Percentiles rank a stretch among this genome's conserved stretches.
phyloP scores from a whole-genome alignment of 2,888 invertebrate species.

The Cepaea hortensis region DNA sequence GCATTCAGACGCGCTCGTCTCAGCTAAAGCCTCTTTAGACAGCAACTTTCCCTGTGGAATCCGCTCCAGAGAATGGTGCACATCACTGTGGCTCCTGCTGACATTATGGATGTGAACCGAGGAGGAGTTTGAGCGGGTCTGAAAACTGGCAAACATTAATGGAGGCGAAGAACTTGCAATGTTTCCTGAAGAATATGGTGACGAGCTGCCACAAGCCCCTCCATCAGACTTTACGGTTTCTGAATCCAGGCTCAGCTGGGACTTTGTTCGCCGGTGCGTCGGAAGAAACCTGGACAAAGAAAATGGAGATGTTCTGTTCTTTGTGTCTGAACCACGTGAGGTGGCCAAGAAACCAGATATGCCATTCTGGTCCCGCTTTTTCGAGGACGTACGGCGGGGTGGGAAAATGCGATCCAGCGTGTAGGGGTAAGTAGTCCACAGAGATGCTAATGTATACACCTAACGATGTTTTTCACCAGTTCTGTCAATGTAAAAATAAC shows the following conservation, averaged over 20 bases:
- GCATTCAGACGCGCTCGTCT: slow-evolving; percentile 26
- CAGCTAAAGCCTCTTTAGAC: slow-evolving; percentile 1
- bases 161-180: slow-evolving; percentile 40
- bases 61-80: slow-evolving; percentile 30
- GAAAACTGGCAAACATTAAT: slow-evolving; percentile 46
- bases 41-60: background rate
- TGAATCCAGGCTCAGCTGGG: slow-evolving; percentile 66
- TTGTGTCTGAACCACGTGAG: slow-evolving; percentile 61
- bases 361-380: slow-evolving; percentile 66
- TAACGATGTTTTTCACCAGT: background rate
- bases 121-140: slow-evolving; percentile 5
- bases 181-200: slow-evolving; percentile 45
- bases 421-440: background rate
- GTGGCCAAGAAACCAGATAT: slow-evolving; percentile 65
- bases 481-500: background rate
- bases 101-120: background rate
- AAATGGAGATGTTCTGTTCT: slow-evolving; percentile 59
- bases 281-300: slow-evolving; percentile 67
- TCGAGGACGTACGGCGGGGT: slow-evolving; percentile 49
- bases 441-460: background rate
- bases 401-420: slow-evolving; percentile 47
- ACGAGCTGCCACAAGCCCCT: slow-evolving; percentile 32
- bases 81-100: background rate
- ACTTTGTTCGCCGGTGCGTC: slow-evolving; percentile 58
- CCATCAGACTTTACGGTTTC: slow-evolving; percentile 58